These are phyloP conservation scores for Papilio elwesi DNA, from an alignment of 2,888 invertebrate species.

Conservation along the genomic window DNA sequence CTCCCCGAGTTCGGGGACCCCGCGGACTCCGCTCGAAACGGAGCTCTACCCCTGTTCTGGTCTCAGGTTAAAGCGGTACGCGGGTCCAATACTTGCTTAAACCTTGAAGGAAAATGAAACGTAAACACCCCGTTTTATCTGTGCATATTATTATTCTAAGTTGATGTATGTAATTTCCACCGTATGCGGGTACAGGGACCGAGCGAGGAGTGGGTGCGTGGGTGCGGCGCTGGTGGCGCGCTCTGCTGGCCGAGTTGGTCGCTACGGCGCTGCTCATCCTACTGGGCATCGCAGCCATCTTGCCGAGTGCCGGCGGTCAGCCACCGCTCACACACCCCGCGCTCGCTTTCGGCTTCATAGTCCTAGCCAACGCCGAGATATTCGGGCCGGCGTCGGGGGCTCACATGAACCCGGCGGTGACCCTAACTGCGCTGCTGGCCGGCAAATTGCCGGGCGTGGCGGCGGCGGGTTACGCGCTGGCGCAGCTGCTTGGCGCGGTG, in stretches of 20 bases:
- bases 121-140: too few relatives aligned
- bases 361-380: slow-evolving; percentile 61
- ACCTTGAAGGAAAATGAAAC: too few relatives aligned
- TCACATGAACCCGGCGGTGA: slow-evolving; percentile 91
- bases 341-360: slow-evolving; percentile 69
- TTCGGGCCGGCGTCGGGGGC: slow-evolving; percentile 90
- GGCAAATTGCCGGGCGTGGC: slow-evolving; percentile 72
- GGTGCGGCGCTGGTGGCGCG: slow-evolving; percentile 67
- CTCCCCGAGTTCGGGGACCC: too few relatives aligned
- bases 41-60: too few relatives aligned
- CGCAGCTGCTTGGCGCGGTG: slow-evolving; percentile 64
- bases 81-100: too few relatives aligned
- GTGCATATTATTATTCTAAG: too few relatives aligned
- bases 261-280: slow-evolving; percentile 72
- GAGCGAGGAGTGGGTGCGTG: slow-evolving; percentile 51
- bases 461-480: slow-evolving; percentile 59
- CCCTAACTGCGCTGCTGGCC: slow-evolving; percentile 85
- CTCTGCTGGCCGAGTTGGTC: slow-evolving; percentile 65
- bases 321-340: slow-evolving; percentile 65
- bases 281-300: slow-evolving; percentile 64
- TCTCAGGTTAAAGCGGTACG: too few relatives aligned
- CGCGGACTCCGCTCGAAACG: too few relatives aligned
- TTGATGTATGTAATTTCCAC: background rate
- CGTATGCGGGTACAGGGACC: slow-evolving; percentile 28
- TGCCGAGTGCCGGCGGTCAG: slow-evolving; percentile 48